phyloP scores from a whole-genome alignment of 2,888 invertebrate genomes.

The Harpalus rufipes region DNA sequence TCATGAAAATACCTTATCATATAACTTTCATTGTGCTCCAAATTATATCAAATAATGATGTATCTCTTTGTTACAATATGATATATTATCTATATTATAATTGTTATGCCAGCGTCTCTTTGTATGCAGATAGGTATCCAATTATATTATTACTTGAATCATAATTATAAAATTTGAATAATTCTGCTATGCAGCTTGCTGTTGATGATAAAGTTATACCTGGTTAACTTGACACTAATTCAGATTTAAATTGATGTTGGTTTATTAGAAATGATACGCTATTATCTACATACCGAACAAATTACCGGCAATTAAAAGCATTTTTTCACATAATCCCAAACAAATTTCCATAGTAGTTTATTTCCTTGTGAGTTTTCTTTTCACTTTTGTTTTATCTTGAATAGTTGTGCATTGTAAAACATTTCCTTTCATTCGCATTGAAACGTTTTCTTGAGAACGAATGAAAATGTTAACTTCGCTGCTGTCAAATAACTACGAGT shows the following conservation, averaged over 20 bases:
- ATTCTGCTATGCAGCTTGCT: slow-evolving; percentile 5
- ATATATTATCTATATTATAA: slow-evolving; percentile 51
- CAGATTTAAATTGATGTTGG: slow-evolving; percentile 40
- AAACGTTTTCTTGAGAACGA: not conserved
- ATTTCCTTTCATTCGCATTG: not conserved
- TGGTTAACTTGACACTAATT: slow-evolving; percentile 50
- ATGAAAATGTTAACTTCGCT: not conserved
- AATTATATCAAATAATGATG: slow-evolving; percentile 46
- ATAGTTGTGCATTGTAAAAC: not conserved
- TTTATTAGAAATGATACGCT: slow-evolving; percentile 44
- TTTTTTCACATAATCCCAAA: slow-evolving; percentile 18
- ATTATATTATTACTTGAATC: slow-evolving; percentile 50
- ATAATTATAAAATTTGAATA: slow-evolving; percentile 52
- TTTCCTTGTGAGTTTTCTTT: slow-evolving; percentile 6
- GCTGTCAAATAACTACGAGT: too few species aligned
- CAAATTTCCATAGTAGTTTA: not conserved
- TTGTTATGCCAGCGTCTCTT: slow-evolving; percentile 12
- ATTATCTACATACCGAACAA: slow-evolving; percentile 27
- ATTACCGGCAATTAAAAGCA: slow-evolving; percentile 12
- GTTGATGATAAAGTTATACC: slow-evolving; percentile 36
- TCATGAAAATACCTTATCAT: slow-evolving; percentile 42
- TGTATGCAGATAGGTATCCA: slow-evolving; percentile 46
- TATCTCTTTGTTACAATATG: slow-evolving; percentile 40
- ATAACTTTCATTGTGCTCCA: slow-evolving; percentile 9
- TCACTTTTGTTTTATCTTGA: not conserved